Conservation (phyloP, 2,888 invertebrate genomes). For the Platypus cylindrus region DNA sequence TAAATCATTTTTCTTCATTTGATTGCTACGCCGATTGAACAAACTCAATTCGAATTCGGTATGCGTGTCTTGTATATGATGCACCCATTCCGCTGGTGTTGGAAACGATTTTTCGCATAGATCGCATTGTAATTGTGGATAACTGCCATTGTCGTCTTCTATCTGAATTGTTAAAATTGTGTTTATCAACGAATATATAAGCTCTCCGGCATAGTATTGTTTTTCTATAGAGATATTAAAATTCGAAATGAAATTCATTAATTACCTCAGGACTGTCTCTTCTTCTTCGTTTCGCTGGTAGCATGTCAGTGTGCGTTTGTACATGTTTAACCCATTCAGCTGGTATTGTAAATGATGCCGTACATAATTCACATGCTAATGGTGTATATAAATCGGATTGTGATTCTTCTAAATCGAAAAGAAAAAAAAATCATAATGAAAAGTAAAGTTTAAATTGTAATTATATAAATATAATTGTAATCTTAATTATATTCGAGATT, state of each 20-base stretch:
- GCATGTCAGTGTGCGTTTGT: constrained; percentile 59
- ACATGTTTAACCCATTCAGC: constrained; percentile 76
- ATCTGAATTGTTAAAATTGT: constrained; percentile 34
- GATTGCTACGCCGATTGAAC: constrained; percentile 41
- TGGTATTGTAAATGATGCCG: constrained; percentile 69
- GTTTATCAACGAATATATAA: constrained; percentile 1
- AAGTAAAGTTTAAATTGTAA: no score
- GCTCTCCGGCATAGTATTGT: no score
- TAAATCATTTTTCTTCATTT: constrained; percentile 5
- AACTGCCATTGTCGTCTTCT: constrained; percentile 54
- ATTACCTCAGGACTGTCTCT: constrained; percentile 36
- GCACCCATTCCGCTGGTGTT: constrained; percentile 77
- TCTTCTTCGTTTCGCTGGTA: constrained; percentile 44
- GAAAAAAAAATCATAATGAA: no score
- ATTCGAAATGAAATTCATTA: no score
- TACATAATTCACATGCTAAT: constrained; percentile 69
- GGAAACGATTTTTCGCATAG: constrained; percentile 62
- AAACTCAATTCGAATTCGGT: constrained; percentile 68
- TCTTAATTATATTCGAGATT: neutral
- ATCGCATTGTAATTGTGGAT: constrained; percentile 63
- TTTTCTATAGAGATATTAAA: no score
- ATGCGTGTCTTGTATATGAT: constrained; percentile 73
- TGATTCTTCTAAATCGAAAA: constrained; percentile 8
- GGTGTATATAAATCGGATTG: constrained; percentile 53
- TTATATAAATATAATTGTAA: no score